Conservation (phyloP, 2,113 vertebrate species). For the Felis catus region F.catus_Fca126_mat1.0 CM031421.1:73974501-73975000, state of each 20-base stretch:
- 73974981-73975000: not conserved
- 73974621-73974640: not conserved
- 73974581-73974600: not conserved
- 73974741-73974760: not conserved
- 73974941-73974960: conserved; percentile 34
- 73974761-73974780: conserved; percentile 39
- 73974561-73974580: not conserved
- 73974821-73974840: conserved; percentile 78
- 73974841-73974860: conserved; percentile 77
- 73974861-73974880: conserved; percentile 72
- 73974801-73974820: conserved; percentile 68
- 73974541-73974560: not conserved
- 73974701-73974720: not conserved
- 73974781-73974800: conserved; percentile 10
- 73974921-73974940: conserved; percentile 54
- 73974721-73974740: not conserved
- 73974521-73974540: not conserved
- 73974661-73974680: not conserved
- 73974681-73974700: not conserved
- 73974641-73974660: not conserved
- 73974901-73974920: conserved; percentile 69
- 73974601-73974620: not conserved
- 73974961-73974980: not conserved
- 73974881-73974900: conserved; percentile 74
- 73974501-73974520: not conserved